Conservation (phyloP, 1,140 invertebrate genomes). For the Drosophila watanabei region DNA sequence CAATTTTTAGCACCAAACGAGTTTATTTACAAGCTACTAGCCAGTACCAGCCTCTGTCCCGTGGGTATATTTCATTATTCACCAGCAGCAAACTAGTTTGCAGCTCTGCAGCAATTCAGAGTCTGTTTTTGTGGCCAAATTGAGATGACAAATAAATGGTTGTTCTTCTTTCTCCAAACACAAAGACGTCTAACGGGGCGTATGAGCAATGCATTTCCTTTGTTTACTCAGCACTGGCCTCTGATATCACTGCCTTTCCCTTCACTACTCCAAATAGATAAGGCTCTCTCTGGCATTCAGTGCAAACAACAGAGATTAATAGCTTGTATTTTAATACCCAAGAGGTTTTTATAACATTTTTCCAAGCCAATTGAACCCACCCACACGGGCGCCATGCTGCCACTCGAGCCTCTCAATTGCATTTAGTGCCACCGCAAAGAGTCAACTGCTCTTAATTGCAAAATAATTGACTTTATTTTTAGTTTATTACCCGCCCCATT, state of each 20-base stretch:
- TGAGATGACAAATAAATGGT: conserved; percentile 36
- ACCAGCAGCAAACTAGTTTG: conserved; percentile 49
- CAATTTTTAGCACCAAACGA: conserved; percentile 67
- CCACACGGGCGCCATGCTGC: conserved; percentile 15
- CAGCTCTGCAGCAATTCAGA: conserved; percentile 16
- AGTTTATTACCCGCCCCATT: conserved; percentile 25
- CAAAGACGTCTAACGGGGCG: conserved; percentile 20
- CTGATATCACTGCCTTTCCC: conserved; percentile 28
- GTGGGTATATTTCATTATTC: conserved; percentile 24
- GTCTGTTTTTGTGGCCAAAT: conserved; percentile 34
- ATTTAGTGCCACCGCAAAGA: conserved; percentile 43
- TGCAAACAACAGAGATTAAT: conserved; percentile 22
- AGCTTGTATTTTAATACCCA: conserved; percentile 4
- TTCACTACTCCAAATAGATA: conserved; percentile 39
- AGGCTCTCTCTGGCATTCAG: conserved; percentile 13
- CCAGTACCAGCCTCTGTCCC: conserved; percentile 1
- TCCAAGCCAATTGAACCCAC: conserved; percentile 37
- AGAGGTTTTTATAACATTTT: conserved; percentile 16
- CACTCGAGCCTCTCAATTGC: conserved; percentile 21
- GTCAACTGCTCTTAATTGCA: conserved; percentile 61
- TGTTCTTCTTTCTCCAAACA: background rate
- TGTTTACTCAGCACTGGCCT: conserved; percentile 19
- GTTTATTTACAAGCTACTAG: conserved; percentile 52
- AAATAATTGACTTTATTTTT: conserved; percentile 72
- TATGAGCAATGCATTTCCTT: conserved; percentile 50